phyloP scores from a whole-genome alignment of 2,797 vertebrate genomes.

The Acrossocheilus wenchowensis region DNA sequence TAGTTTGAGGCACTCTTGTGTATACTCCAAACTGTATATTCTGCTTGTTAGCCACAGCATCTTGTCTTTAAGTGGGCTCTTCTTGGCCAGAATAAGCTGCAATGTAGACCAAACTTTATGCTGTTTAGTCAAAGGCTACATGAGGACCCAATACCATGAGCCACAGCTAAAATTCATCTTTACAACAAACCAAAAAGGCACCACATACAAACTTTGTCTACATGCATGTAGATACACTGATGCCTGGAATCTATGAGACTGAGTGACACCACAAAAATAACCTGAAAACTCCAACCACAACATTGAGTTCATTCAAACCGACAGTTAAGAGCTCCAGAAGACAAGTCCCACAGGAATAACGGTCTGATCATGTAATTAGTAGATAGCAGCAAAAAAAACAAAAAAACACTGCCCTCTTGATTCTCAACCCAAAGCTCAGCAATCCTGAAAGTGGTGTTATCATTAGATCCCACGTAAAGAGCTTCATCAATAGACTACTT shows the following conservation, averaged over 20 bases:
- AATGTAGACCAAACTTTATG: not conserved
- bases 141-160: not conserved
- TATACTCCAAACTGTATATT: not conserved
- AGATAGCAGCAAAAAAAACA: not conserved
- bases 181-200: not conserved
- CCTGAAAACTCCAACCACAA: not conserved
- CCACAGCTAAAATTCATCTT: not conserved
- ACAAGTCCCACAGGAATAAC: not conserved
- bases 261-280: not conserved
- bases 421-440: conserved; percentile 7
- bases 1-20: no score
- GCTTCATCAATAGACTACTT: conserved; percentile 44
- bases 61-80: not conserved
- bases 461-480: conserved; percentile 34
- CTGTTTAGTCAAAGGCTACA: not conserved
- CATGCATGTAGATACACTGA: not conserved
- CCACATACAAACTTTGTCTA: not conserved
- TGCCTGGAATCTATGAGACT: not conserved
- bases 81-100: not conserved
- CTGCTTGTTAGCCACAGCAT: not conserved
- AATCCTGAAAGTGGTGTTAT: conserved; percentile 21
- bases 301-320: not conserved
- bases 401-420: not conserved
- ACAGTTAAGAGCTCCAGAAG: not conserved
- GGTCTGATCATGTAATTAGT: not conserved